Evolutionary conservation across 1,140 invertebrate species (phyloP).

Genomic region (Semibalanus balanoides): DNA sequence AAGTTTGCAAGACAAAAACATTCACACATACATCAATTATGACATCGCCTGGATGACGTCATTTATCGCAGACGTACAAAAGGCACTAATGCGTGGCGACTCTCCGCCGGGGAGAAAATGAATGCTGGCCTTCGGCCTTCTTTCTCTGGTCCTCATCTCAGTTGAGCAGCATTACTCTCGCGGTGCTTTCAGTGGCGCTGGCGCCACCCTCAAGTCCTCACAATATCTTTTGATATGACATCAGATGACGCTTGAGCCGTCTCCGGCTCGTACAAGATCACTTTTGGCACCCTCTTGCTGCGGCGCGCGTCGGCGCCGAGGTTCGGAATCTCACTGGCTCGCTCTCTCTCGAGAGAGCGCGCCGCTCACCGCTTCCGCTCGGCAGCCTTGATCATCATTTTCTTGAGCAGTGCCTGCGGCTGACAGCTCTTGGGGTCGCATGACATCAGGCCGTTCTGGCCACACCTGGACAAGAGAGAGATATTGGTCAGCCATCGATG

Average conservation of each 20-base stretch:
- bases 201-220: too few species aligned
- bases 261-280: background rate
- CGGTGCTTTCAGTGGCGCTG: too few species aligned
- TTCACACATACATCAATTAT: background rate
- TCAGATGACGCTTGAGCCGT: background rate
- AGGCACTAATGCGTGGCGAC: background rate
- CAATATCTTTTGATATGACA: background rate
- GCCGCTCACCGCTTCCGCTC: slow-evolving; percentile 86
- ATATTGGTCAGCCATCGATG: slow-evolving; percentile 12
- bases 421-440: slow-evolving; percentile 76
- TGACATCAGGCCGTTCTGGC: slow-evolving; percentile 76
- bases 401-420: slow-evolving; percentile 69
- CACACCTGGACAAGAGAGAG: slow-evolving; percentile 49
- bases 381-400: slow-evolving; percentile 67
- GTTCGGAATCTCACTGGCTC: too few species aligned
- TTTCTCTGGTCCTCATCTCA: too few species aligned
- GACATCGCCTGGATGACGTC: background rate
- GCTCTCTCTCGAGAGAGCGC: slow-evolving; percentile 72
- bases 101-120: background rate
- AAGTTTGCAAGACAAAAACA: background rate
- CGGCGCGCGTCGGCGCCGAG: too few species aligned
- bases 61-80: too few species aligned
- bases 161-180: background rate
- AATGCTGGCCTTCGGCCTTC: background rate
- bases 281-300: background rate